Evolutionary conservation across 2,113 vertebrate species (phyloP).

Genomic region (Ciconia maguari): DNA sequence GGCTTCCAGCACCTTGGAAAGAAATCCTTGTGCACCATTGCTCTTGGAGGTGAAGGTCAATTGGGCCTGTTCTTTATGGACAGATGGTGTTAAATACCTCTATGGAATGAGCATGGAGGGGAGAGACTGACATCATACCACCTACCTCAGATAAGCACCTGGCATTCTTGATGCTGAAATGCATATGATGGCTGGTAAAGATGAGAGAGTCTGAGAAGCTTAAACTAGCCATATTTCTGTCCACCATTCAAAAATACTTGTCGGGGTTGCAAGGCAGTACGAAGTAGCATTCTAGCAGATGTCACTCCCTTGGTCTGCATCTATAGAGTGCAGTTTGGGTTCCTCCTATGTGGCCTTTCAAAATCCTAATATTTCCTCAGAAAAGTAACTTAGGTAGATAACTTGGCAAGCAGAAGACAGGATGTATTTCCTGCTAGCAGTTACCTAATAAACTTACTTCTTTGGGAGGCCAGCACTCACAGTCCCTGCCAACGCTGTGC

Average conservation of each 20-base stretch:
- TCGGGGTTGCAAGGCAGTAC: neutral
- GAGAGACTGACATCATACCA: neutral
- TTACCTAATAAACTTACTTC: neutral
- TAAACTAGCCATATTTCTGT: neutral
- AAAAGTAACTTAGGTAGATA: neutral
- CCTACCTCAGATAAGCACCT: neutral
- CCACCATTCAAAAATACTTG: neutral
- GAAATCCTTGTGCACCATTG: neutral
- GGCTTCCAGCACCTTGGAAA: neutral
- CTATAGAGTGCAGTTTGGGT: neutral
- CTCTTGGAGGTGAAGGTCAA: neutral
- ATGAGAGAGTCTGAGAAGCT: neutral
- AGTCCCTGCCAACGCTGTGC: neutral
- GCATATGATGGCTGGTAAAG: neutral
- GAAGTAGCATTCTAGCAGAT: neutral
- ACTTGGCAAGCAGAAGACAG: neutral
- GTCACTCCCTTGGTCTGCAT: neutral
- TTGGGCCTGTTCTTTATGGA: neutral
- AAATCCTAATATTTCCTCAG: neutral
- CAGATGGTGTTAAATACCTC: neutral
- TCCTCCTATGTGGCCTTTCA: neutral
- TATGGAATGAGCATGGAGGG: neutral
- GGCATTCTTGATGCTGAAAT: neutral
- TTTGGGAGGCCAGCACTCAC: neutral
- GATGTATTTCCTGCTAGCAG: neutral